Conservation (phyloP, 2,113 vertebrate species). For the Cephalopholis sonnerati region DNA sequence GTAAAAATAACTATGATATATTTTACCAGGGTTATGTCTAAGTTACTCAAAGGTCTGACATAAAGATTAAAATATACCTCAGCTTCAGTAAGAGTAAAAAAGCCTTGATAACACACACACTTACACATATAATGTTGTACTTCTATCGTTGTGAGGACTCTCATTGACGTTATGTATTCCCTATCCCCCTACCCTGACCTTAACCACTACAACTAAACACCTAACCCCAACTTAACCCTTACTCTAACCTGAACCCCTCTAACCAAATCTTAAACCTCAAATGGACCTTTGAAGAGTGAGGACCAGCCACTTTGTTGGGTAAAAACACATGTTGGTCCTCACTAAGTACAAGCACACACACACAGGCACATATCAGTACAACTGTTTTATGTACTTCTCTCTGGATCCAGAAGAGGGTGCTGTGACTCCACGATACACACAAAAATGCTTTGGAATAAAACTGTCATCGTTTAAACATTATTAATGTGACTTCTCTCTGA, state of each 20-base stretch:
- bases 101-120: neutral
- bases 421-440: constrained; percentile 57
- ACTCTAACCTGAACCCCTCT: no score
- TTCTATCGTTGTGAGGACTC: no score
- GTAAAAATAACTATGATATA: neutral
- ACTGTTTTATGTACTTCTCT: constrained; percentile 12
- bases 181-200: no score
- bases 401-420: constrained; percentile 59
- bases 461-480: constrained; percentile 17
- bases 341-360: no score
- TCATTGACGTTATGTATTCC: no score
- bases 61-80: neutral
- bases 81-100: neutral
- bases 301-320: no score
- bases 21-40: neutral
- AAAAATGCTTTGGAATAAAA: neutral
- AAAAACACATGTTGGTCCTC: no score
- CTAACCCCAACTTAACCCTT: no score
- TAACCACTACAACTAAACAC: no score
- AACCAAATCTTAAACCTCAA: no score
- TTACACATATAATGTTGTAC: neutral
- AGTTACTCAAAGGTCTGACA: neutral
- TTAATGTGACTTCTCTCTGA: constrained; percentile 18
- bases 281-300: no score
- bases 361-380: neutral